These are phyloP conservation scores for Synchiropus splendidus DNA, from an alignment of 2,113 vertebrate species.

Conservation along the genomic window DNA sequence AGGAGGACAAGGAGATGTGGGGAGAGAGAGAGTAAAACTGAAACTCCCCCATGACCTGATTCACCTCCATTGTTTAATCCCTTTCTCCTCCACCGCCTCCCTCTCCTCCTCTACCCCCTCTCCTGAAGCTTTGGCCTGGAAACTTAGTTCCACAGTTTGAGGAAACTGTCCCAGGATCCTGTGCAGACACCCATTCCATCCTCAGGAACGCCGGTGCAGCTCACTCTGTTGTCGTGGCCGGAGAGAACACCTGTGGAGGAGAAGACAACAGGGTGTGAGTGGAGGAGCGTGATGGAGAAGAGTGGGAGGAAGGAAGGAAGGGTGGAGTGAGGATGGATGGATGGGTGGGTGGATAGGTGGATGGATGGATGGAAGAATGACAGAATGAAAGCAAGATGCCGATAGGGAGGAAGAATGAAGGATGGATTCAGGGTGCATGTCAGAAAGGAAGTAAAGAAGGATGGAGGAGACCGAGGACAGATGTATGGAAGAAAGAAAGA, in stretches of 20 bases:
- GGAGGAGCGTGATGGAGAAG: constrained; percentile 14
- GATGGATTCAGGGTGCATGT: too few relatives aligned
- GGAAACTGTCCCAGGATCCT: constrained; percentile 98
- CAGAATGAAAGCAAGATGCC: too few relatives aligned
- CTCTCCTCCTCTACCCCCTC: constrained; percentile 4
- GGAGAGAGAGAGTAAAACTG: constrained; percentile 4
- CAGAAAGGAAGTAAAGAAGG: too few relatives aligned
- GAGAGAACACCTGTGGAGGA: constrained; percentile 80
- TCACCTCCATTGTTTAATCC: not conserved
- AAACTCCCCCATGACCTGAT: not conserved
- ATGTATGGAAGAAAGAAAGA: not conserved
- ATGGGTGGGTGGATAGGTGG: not conserved
- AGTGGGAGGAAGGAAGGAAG: not conserved
- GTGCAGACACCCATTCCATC: constrained; percentile 97
- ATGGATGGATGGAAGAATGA: not conserved
- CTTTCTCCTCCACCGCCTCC: not conserved
- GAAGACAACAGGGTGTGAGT: too few relatives aligned
- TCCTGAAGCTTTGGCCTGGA: not conserved
- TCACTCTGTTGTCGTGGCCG: constrained; percentile 97
- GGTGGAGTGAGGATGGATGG: not conserved
- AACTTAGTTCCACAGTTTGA: constrained; percentile 74
- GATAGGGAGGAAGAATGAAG: too few relatives aligned
- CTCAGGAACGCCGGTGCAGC: constrained; percentile 88
- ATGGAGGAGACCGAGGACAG: too few relatives aligned
- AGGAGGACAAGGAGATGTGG: constrained; percentile 28